phyloP scores from a whole-genome alignment of 2,797 vertebrate genomes.

The Lithobates sylvaticus region DNA sequence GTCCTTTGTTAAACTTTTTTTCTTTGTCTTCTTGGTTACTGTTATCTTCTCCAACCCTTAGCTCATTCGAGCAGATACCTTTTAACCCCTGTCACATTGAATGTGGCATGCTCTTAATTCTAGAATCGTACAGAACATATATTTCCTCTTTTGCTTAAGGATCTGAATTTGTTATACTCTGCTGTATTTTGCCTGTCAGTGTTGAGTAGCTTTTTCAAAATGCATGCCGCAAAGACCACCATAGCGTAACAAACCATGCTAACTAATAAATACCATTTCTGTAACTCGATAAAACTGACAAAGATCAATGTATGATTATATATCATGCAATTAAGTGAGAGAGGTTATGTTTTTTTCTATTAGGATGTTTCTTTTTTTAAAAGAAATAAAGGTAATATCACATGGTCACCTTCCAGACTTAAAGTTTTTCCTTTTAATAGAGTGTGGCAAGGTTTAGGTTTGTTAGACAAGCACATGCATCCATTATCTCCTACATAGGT shows the following conservation, averaged over 20 bases:
- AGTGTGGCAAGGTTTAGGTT: no score
- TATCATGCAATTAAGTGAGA: neutral
- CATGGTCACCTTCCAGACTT: no score
- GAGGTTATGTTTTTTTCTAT: neutral
- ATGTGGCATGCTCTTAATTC: slow-evolving; percentile 24
- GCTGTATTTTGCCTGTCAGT: slow-evolving; percentile 8
- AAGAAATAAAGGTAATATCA: no score
- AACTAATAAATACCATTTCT: neutral
- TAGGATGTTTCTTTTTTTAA: neutral
- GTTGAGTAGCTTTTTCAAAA: slow-evolving; percentile 13
- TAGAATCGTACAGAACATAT: slow-evolving; percentile 19
- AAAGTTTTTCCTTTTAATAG: no score
- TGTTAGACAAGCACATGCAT: no score
- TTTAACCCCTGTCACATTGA: slow-evolving; percentile 41
- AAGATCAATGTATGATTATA: neutral
- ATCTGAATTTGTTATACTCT: slow-evolving; percentile 1
- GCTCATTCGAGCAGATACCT: slow-evolving; percentile 42
- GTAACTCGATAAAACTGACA: neutral
- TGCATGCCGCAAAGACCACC: neutral
- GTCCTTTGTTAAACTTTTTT: slow-evolving; percentile 59
- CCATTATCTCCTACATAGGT: no score
- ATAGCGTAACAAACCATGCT: neutral
- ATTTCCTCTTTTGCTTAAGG: slow-evolving; percentile 28
- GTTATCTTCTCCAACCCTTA: slow-evolving; percentile 49
- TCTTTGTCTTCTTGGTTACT: slow-evolving; percentile 39